Percentiles rank a stretch among this genome's conserved stretches.
Conservation (phyloP, 2,888 invertebrate species). For the Cheilosia pagana region DNA sequence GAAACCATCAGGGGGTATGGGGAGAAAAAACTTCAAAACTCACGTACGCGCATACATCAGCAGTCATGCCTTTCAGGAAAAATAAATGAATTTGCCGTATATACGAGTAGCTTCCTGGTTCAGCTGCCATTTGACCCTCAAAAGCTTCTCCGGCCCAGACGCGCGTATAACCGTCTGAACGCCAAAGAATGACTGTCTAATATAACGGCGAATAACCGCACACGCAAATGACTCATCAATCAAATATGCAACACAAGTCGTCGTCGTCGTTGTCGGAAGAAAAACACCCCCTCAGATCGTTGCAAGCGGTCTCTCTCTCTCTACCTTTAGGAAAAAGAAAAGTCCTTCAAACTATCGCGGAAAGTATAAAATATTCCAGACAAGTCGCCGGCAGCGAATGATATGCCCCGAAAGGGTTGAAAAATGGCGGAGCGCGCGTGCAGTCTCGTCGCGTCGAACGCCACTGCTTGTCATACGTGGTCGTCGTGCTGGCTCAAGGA, state of each 20-base stretch:
- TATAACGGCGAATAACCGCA: conserved; percentile 57
- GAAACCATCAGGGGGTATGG: neutral
- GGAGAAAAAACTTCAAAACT: conserved; percentile 41
- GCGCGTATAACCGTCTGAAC: conserved; percentile 34
- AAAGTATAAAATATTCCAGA: conserved; percentile 69
- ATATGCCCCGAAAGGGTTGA: conserved; percentile 62
- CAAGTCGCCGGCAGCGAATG: conserved; percentile 61
- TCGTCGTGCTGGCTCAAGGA: conserved; percentile 66
- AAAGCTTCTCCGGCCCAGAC: conserved; percentile 59
- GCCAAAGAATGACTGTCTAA: conserved; percentile 43
- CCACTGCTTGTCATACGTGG: conserved; percentile 58
- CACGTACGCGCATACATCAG: conserved; percentile 36
- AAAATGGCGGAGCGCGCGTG: conserved; percentile 38
- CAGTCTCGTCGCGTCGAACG: conserved; percentile 56
- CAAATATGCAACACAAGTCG: conserved; percentile 71
- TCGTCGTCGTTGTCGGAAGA: conserved; percentile 44
- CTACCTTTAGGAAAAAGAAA: conserved; percentile 7
- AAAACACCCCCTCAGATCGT: conserved; percentile 5
- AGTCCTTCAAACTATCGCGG: conserved; percentile 61
- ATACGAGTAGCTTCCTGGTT: neutral
- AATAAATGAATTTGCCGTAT: conserved; percentile 26
- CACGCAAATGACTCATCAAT: conserved; percentile 75
- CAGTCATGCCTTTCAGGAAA: neutral
- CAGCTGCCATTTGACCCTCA: conserved; percentile 59
- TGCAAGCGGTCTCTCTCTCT: neutral